Conservation (phyloP, 2,797 vertebrate species). For the Phalanger gymnotis region DNA sequence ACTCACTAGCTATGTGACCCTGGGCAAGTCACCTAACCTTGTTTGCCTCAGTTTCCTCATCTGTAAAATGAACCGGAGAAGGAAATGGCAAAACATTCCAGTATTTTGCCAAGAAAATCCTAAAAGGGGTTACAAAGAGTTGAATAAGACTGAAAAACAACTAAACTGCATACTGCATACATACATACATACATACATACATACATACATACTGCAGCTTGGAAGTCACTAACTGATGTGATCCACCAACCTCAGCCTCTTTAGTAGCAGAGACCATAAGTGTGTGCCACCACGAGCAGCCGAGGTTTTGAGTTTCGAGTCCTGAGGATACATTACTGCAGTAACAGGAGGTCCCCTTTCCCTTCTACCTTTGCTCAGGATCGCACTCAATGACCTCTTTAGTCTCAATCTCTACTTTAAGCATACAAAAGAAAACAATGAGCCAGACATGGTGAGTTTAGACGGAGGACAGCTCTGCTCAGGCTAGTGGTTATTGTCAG, state of each 20-base stretch:
- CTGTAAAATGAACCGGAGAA: not conserved
- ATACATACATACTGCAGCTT: no score
- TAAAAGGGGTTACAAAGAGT: not conserved
- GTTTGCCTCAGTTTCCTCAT: not conserved
- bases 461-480: not conserved
- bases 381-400: not conserved
- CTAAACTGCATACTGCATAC: no score
- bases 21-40: not conserved
- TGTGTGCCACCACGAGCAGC: not conserved
- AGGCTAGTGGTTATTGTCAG: not conserved
- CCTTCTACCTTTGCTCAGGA: not conserved
- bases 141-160: no score
- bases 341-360: not conserved
- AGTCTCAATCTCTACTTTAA: not conserved
- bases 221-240: not conserved
- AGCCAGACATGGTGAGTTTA: not conserved
- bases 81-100: not conserved
- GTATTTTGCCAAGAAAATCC: not conserved
- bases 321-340: not conserved
- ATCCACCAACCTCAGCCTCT: not conserved
- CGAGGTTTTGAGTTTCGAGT: not conserved
- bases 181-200: no score
- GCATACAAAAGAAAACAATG: not conserved
- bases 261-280: not conserved
- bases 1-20: not conserved